Conservation (phyloP, 2,888 invertebrate species). For the Azorinus chamasolen region DNA sequence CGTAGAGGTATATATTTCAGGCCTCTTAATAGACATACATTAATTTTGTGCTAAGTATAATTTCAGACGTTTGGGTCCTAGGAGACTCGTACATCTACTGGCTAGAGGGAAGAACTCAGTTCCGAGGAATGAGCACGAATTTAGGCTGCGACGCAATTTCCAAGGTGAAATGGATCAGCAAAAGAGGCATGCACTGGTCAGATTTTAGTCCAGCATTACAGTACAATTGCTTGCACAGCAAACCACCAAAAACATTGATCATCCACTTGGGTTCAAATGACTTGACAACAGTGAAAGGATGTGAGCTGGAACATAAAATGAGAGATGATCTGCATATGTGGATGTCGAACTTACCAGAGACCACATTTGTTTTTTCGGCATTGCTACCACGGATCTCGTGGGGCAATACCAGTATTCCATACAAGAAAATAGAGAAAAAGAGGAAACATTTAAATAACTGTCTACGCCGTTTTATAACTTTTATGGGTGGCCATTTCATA, state of each 20-base stretch:
- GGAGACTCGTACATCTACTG: constrained; percentile 3
- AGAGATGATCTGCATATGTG: too few species aligned
- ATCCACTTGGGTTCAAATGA: constrained; percentile 1
- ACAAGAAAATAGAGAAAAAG: too few species aligned
- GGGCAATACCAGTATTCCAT: too few species aligned
- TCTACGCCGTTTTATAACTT: too few species aligned
- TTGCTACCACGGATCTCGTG: background rate
- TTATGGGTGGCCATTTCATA: constrained; percentile 1
- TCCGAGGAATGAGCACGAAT: background rate
- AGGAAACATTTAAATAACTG: constrained; percentile 1
- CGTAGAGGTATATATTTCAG: too few species aligned
- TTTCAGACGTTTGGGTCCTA: too few species aligned
- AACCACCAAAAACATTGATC: background rate
- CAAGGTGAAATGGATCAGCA: constrained; percentile 3
- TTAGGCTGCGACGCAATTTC: too few species aligned
- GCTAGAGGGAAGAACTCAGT: background rate
- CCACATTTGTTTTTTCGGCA: too few species aligned
- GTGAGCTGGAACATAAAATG: too few species aligned
- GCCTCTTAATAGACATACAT: too few species aligned
- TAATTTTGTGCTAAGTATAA: too few species aligned
- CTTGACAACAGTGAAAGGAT: background rate
- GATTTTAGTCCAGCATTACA: background rate
- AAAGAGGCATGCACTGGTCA: background rate
- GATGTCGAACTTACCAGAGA: too few species aligned
- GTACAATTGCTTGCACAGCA: constrained; percentile 1